A percentile compares a stretch with the other conserved stretches of the same genome.
These are phyloP conservation scores for Siniperca scherzeri DNA, from an alignment of 2,797 vertebrate genomes.

Conservation along the genomic window DNA sequence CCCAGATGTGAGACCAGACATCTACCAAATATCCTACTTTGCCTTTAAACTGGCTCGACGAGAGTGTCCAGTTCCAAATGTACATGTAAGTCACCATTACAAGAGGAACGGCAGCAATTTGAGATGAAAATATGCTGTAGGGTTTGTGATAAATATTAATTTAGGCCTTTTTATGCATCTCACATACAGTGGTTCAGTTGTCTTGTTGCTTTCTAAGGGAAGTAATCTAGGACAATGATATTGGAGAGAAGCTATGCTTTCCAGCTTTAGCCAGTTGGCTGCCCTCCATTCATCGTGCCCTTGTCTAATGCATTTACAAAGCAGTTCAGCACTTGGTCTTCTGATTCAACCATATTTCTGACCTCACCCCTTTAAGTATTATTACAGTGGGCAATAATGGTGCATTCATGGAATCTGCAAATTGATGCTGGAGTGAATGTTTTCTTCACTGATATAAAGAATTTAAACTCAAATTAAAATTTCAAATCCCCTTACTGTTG, in stretches of 20 bases:
- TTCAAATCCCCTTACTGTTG: slow-evolving; percentile 40
- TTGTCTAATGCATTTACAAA: slow-evolving; percentile 45
- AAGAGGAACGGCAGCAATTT: background rate
- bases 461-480: background rate
- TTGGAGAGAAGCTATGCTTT: slow-evolving; percentile 30
- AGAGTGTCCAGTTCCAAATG: slow-evolving; percentile 93
- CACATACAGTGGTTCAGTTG: slow-evolving; percentile 3
- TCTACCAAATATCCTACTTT: slow-evolving; percentile 98
- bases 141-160: slow-evolving; percentile 6
- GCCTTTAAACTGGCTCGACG: slow-evolving; percentile 93
- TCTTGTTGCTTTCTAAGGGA: slow-evolving; percentile 23
- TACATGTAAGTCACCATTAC: slow-evolving; percentile 86
- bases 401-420: slow-evolving; percentile 15
- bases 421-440: background rate
- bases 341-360: slow-evolving; percentile 33
- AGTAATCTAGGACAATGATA: slow-evolving; percentile 22
- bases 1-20: slow-evolving; percentile 95
- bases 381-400: slow-evolving; percentile 11
- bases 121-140: slow-evolving; percentile 9
- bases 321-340: slow-evolving; percentile 28
- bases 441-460: background rate
- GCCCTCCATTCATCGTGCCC: slow-evolving; percentile 18
- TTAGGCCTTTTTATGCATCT: background rate
- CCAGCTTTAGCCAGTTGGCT: slow-evolving; percentile 45
- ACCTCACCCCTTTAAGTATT: slow-evolving; percentile 13